Conservation (phyloP, 2,113 vertebrate genomes). For the Sciurus niger region DNA sequence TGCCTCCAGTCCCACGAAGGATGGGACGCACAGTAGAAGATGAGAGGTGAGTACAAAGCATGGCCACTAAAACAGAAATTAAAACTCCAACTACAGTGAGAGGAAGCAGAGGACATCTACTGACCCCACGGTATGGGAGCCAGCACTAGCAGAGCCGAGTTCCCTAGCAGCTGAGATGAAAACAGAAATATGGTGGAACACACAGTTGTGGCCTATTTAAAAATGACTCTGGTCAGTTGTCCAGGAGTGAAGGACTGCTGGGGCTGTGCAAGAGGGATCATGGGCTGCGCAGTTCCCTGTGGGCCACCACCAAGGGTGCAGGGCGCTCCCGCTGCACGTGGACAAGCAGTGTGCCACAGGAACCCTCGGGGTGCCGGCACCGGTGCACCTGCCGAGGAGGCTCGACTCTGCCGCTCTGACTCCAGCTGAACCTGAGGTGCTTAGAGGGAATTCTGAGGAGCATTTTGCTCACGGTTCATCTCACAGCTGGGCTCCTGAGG, state of each 20-base stretch:
- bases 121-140: neutral
- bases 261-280: neutral
- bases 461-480: neutral
- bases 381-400: no score
- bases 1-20: neutral
- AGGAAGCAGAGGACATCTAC: neutral
- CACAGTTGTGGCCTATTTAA: neutral
- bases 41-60: neutral
- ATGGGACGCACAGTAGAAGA: neutral
- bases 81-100: neutral
- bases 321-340: neutral
- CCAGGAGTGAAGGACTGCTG: neutral
- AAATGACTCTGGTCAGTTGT: neutral
- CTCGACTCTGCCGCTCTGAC: no score
- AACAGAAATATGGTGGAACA: neutral
- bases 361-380: neutral
- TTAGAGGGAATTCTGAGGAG: neutral
- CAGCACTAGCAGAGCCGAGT: neutral
- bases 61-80: neutral
- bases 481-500: neutral
- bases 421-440: neutral
- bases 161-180: neutral
- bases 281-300: neutral
- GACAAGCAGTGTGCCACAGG: neutral
- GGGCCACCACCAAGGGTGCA: neutral